Percentiles rank a stretch among this genome's conserved stretches.
These are phyloP conservation scores for Orthosia gracilis DNA, from an alignment of 2,888 invertebrate genomes.

Conservation along the genomic window DNA sequence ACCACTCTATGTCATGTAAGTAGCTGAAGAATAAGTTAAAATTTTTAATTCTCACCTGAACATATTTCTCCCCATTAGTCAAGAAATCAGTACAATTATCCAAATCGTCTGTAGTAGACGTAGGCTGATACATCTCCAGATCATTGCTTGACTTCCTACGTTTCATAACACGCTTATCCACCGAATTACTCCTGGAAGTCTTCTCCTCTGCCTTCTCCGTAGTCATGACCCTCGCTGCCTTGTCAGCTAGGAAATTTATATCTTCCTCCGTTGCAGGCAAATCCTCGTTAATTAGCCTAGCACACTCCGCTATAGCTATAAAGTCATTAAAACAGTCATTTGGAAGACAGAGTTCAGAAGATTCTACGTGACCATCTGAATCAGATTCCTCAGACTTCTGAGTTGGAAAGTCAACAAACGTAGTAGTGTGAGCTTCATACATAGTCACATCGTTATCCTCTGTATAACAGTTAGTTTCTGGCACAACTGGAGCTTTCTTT, in stretches of 20 bases:
- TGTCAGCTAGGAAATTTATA: constrained; percentile 85
- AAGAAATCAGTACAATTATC: constrained; percentile 83
- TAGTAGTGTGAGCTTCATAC: constrained; percentile 89
- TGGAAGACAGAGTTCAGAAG: constrained; percentile 85
- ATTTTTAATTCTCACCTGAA: constrained; percentile 77
- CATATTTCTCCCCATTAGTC: constrained; percentile 84
- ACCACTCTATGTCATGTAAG: no score
- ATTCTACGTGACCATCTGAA: constrained; percentile 84
- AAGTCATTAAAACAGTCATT: constrained; percentile 88
- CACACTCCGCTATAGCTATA: constrained; percentile 85
- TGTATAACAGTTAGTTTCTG: constrained; percentile 73
- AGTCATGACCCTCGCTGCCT: constrained; percentile 87
- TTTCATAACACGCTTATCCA: constrained; percentile 80
- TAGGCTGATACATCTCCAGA: constrained; percentile 87
- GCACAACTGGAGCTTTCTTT: constrained; percentile 79
- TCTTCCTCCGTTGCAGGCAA: constrained; percentile 83
- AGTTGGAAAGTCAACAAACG: constrained; percentile 81
- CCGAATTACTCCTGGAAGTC: constrained; percentile 73
- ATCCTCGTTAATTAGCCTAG: constrained; percentile 77
- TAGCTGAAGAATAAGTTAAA: no score
- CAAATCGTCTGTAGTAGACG: constrained; percentile 87
- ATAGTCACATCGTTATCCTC: constrained; percentile 88
- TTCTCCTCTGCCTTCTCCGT: constrained; percentile 80
- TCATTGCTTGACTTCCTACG: constrained; percentile 86
- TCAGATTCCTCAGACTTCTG: constrained; percentile 87